phyloP scores from a whole-genome alignment of 2,113 vertebrate genomes.

The Peromyscus californicus region DNA sequence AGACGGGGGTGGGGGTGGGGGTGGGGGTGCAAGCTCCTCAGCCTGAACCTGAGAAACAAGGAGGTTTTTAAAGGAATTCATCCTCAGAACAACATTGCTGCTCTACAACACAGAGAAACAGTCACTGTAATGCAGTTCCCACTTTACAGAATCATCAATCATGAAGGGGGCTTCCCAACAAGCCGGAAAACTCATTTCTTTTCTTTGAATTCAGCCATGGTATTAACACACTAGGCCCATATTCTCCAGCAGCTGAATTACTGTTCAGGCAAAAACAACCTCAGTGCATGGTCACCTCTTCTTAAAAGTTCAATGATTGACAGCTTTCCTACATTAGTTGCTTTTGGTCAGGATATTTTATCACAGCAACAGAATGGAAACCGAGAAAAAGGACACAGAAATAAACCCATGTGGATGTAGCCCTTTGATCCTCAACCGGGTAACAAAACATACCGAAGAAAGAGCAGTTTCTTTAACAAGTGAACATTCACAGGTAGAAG shows the following conservation, averaged over 20 bases:
- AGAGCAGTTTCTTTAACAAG: background rate
- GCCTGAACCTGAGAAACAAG: slow-evolving; percentile 35
- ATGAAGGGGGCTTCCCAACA: background rate
- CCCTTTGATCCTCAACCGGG: background rate
- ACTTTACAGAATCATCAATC: background rate
- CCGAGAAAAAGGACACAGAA: background rate
- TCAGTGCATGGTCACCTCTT: background rate
- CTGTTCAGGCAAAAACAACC: background rate
- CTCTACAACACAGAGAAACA: slow-evolving; percentile 30
- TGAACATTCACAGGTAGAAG: background rate
- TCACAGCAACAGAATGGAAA: background rate
- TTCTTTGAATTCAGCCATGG: background rate
- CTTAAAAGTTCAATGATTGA: background rate
- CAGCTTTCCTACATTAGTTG: background rate
- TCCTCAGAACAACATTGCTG: background rate
- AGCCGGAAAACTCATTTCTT: background rate
- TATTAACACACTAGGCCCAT: background rate
- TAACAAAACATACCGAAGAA: background rate
- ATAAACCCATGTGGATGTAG: background rate
- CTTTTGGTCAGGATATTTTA: background rate
- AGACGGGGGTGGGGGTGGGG: too few species aligned
- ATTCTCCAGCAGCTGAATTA: slow-evolving; percentile 16
- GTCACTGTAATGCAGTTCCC: background rate
- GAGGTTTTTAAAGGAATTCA: background rate
- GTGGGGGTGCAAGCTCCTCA: background rate